Evolutionary conservation across 1,140 invertebrate genomes (phyloP).

Genomic region (Microplitis mediator): DNA sequence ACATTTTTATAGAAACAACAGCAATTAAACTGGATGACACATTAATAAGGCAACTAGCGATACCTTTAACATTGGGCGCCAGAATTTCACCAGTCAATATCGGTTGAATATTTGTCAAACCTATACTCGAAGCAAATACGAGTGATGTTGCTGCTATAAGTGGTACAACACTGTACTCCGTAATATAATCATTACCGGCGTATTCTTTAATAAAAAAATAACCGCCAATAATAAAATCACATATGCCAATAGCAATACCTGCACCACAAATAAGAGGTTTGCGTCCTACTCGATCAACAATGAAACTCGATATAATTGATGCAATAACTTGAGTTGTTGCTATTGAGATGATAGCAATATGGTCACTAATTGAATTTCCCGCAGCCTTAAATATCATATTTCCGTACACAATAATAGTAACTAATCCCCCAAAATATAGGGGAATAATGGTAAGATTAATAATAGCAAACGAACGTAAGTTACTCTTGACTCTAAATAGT

Average conservation of each 20-base stretch:
- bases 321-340: conserved; percentile 58
- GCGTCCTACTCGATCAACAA: conserved; percentile 62
- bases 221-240: conserved; percentile 62
- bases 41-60: conserved; percentile 70
- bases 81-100: conserved; percentile 76
- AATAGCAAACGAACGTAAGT: conserved; percentile 69
- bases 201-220: conserved; percentile 67
- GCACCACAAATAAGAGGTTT: conserved; percentile 59
- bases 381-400: conserved; percentile 73
- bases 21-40: conserved; percentile 71
- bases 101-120: conserved; percentile 72
- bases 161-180: conserved; percentile 62
- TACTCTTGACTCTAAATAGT: conserved; percentile 63
- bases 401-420: conserved; percentile 73
- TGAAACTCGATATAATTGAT: conserved; percentile 39
- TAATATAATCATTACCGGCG: conserved; percentile 7
- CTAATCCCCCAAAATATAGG: conserved; percentile 75
- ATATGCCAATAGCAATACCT: conserved; percentile 31
- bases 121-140: conserved; percentile 71
- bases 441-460: conserved; percentile 70
- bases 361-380: conserved; percentile 56
- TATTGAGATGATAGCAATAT: conserved; percentile 60
- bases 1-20: conserved; percentile 73
- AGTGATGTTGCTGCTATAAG: conserved; percentile 67
- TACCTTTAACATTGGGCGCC: conserved; percentile 70